phyloP scores from a whole-genome alignment of 2,888 invertebrate species.

The Erannis defoliaria region DNA sequence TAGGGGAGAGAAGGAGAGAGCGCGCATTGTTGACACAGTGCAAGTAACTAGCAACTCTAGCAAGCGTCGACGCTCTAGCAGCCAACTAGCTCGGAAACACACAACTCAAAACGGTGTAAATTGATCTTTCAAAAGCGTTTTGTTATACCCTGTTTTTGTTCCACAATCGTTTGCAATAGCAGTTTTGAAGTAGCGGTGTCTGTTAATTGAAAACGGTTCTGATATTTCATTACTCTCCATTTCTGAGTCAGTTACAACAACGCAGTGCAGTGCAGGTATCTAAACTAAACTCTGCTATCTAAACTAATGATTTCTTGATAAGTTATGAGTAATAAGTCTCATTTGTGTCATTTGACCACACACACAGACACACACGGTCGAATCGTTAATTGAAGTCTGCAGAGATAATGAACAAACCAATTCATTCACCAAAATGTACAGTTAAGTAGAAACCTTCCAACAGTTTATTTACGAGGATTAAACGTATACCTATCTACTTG shows the following conservation, averaged over 20 bases:
- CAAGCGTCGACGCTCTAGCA: slow-evolving; percentile 30
- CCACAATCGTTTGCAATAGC: slow-evolving; percentile 28
- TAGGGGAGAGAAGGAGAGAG: slow-evolving; percentile 77
- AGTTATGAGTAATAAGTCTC: slow-evolving; percentile 40
- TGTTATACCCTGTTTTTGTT: slow-evolving; percentile 53
- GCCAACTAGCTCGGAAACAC: slow-evolving; percentile 40
- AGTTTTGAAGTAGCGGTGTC: slow-evolving; percentile 34
- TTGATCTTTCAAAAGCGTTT: slow-evolving; percentile 58
- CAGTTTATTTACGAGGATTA: neutral
- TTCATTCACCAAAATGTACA: neutral
- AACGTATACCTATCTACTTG: neutral
- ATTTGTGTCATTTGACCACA: slow-evolving; percentile 38
- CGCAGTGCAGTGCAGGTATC: neutral
- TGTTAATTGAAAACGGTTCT: slow-evolving; percentile 38
- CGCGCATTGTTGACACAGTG: slow-evolving; percentile 77
- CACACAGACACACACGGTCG: slow-evolving; percentile 8
- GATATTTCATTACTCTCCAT: slow-evolving; percentile 23
- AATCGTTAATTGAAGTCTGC: slow-evolving; percentile 12
- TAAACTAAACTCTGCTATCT: slow-evolving; percentile 26
- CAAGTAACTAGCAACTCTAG: slow-evolving; percentile 58
- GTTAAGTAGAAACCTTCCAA: neutral
- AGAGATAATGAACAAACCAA: slow-evolving; percentile 16
- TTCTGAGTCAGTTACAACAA: slow-evolving; percentile 4
- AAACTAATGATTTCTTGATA: slow-evolving; percentile 40
- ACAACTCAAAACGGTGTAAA: slow-evolving; percentile 50